Percentiles rank a stretch among this genome's conserved stretches.
These are phyloP conservation scores for Oceanodroma leucorhoa DNA, from an alignment of 2,797 vertebrate species.

Conservation along the genomic window DNA sequence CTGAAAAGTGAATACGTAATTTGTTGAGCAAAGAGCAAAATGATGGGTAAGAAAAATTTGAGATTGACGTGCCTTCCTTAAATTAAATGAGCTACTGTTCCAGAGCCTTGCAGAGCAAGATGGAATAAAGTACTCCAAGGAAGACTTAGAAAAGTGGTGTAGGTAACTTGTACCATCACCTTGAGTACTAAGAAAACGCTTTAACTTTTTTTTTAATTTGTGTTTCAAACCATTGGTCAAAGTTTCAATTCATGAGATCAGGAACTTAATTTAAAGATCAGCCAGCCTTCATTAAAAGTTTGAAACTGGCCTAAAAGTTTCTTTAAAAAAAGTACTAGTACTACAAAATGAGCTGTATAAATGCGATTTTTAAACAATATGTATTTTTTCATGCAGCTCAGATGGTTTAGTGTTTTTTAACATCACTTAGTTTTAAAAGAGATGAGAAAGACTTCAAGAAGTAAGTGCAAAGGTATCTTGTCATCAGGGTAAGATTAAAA, in stretches of 20 bases:
- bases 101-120: not conserved
- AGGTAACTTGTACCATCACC: not conserved
- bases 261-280: not conserved
- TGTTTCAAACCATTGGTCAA: conserved; percentile 5
- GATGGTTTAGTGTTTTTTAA: not conserved
- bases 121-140: not conserved
- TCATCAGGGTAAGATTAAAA: not conserved
- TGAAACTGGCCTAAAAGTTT: conserved; percentile 14
- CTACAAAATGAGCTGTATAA: not conserved
- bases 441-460: not conserved
- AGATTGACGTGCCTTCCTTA: not conserved
- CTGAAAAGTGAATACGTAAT: not conserved
- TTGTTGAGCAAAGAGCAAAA: not conserved
- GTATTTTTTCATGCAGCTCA: not conserved
- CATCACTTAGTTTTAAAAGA: not conserved
- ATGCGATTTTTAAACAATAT: not conserved
- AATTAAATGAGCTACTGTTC: not conserved
- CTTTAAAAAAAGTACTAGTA: not conserved
- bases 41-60: not conserved
- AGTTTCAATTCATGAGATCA: conserved; percentile 15
- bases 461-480: not conserved
- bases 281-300: not conserved
- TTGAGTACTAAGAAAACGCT: not conserved
- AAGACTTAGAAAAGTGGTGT: not conserved
- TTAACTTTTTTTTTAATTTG: not conserved